phyloP scores from a whole-genome alignment of 1,140 invertebrate genomes.

The Zaprionus vittiger region DNA sequence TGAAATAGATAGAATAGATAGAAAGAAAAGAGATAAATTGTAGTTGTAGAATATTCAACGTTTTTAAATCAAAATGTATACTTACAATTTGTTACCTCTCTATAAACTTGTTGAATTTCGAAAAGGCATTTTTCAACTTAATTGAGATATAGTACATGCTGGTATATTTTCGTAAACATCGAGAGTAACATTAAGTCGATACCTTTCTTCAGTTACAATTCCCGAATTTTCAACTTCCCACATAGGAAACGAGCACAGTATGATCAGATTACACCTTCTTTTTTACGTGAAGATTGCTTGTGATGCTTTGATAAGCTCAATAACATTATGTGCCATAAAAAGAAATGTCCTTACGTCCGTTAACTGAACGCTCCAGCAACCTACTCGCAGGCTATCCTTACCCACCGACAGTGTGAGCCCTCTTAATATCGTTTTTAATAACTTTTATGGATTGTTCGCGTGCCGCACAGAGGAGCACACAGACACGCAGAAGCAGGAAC shows the following conservation, averaged over 20 bases:
- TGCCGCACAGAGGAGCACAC: slow-evolving; percentile 39
- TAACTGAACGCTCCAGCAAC: slow-evolving; percentile 15
- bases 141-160: neutral
- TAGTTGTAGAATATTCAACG: neutral
- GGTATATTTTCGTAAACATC: no score
- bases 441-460: slow-evolving; percentile 65
- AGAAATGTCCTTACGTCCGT: slow-evolving; percentile 25
- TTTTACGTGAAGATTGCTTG: neutral
- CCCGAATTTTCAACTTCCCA: neutral
- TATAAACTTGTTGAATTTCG: no score
- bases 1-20: neutral
- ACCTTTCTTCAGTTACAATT: neutral
- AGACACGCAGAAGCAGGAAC: slow-evolving; percentile 8
- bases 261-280: slow-evolving; percentile 9
- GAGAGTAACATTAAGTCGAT: no score
- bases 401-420: slow-evolving; percentile 18
- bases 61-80: neutral
- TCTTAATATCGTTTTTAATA: slow-evolving; percentile 60
- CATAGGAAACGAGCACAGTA: neutral
- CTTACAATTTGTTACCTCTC: neutral
- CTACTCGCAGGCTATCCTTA: neutral
- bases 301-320: slow-evolving; percentile 34
- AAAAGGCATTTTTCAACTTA: no score
- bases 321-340: slow-evolving; percentile 35
- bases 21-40: neutral